A percentile compares a stretch with the other conserved stretches of the same genome.
Conservation (phyloP, 2,888 invertebrate species). For the Apantesis nais region DNA sequence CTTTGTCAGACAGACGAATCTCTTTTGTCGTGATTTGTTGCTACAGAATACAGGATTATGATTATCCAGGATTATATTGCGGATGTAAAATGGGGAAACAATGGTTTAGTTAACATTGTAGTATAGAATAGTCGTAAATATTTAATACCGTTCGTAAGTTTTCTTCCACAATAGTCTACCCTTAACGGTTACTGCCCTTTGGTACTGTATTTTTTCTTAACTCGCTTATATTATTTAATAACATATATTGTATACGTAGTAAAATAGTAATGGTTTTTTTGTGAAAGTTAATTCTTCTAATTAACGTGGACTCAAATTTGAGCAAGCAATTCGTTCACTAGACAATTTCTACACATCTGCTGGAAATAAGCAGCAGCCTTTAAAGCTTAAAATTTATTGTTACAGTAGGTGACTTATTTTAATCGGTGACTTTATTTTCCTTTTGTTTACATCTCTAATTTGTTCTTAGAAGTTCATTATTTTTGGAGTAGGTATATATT, state of each 20-base stretch:
- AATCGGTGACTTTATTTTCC: no score
- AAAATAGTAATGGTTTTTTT: background rate
- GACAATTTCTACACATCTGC: background rate
- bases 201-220: conserved; percentile 22
- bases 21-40: conserved; percentile 60
- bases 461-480: no score
- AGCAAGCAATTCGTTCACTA: background rate
- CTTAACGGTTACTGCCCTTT: conserved; percentile 39
- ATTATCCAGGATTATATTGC: conserved; percentile 51
- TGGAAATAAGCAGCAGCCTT: no score
- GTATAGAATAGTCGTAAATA: conserved; percentile 45
- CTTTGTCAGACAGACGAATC: conserved; percentile 73
- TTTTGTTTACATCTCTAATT: no score
- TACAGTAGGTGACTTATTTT: no score
- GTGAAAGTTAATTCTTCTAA: background rate
- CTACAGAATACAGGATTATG: conserved; percentile 60
- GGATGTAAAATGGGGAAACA: conserved; percentile 58
- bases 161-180: conserved; percentile 35
- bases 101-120: conserved; percentile 48
- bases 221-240: conserved; percentile 14
- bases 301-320: background rate
- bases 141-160: conserved; percentile 44
- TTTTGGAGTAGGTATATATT: no score
- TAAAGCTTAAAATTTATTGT: no score
- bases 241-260: background rate